Evolutionary conservation across 1,140 invertebrate genomes (phyloP).

Genomic region (Cydia strobilella): DNA sequence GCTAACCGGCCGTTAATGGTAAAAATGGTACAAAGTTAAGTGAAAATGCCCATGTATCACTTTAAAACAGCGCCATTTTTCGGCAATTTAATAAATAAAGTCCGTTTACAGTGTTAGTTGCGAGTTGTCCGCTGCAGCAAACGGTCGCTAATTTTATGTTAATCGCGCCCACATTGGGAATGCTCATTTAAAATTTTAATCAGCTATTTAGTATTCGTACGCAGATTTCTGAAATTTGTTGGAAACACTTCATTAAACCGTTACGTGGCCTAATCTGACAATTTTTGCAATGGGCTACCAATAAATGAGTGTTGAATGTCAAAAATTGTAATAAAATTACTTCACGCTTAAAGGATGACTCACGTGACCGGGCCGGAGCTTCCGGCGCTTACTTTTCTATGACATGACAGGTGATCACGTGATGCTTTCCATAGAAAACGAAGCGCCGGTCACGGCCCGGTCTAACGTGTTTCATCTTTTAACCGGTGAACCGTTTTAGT

Average conservation of each 20-base stretch:
- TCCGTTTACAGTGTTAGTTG: not conserved
- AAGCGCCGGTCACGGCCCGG: too few relatives aligned
- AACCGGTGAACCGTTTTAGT: too few relatives aligned
- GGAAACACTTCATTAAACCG: slow-evolving; percentile 1
- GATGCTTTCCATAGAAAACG: too few relatives aligned
- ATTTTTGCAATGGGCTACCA: not conserved
- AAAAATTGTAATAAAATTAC: too few relatives aligned
- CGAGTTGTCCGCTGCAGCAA: not conserved
- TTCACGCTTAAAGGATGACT: too few relatives aligned
- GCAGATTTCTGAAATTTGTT: slow-evolving; percentile 1
- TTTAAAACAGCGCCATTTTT: not conserved
- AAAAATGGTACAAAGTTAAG: too few relatives aligned
- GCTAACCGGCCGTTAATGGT: too few relatives aligned
- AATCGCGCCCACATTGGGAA: slow-evolving; percentile 5
- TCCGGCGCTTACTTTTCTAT: too few relatives aligned
- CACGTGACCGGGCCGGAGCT: too few relatives aligned
- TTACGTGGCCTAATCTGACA: not conserved
- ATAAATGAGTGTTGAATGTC: not conserved
- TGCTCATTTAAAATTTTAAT: slow-evolving; percentile 7
- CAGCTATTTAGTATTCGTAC: slow-evolving; percentile 16
- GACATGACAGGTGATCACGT: too few relatives aligned
- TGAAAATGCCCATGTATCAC: too few relatives aligned
- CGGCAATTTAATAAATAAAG: not conserved
- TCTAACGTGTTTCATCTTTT: too few relatives aligned
- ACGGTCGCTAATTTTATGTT: slow-evolving; percentile 4